Evolutionary conservation across 1,140 invertebrate genomes (phyloP).

Genomic region (Babylonia areolata): DNA sequence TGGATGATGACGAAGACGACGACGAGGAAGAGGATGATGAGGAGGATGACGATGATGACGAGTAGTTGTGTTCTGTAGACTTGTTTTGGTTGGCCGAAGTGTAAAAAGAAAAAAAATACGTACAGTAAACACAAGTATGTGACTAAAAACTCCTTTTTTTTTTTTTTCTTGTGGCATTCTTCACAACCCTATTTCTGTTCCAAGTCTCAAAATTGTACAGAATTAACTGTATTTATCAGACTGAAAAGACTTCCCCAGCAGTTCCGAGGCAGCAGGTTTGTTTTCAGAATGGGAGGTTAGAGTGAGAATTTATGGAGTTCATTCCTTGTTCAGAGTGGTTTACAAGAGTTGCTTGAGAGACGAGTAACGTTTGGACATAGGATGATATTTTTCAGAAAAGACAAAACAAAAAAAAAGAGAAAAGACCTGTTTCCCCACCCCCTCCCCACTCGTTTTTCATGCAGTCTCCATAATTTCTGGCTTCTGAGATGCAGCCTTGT

Average conservation of each 20-base stretch:
- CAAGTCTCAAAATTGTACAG: background rate
- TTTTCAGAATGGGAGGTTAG: background rate
- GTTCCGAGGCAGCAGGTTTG: background rate
- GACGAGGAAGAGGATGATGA: conserved; percentile 63
- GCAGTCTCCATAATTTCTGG: too few species aligned
- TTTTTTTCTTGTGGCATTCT: too few species aligned
- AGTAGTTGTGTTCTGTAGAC: conserved; percentile 29
- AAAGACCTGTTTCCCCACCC: too few species aligned
- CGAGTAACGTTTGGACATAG: too few species aligned
- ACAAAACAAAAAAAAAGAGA: too few species aligned
- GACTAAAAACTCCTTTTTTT: too few species aligned
- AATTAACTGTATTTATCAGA: background rate
- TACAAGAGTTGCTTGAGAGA: too few species aligned
- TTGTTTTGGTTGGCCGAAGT: background rate
- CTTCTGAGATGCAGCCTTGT: too few species aligned
- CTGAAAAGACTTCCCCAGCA: background rate
- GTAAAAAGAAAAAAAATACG: background rate
- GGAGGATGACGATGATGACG: conserved; percentile 55
- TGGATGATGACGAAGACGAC: conserved; percentile 55
- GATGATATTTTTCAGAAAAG: too few species aligned
- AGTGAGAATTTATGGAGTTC: background rate
- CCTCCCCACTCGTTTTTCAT: too few species aligned
- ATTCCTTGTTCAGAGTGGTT: background rate
- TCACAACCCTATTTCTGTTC: background rate
- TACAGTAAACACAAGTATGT: too few species aligned